Base-by-base conservation (phyloP, 2,113 vertebrate genomes). In the Labeo catla region DNA sequence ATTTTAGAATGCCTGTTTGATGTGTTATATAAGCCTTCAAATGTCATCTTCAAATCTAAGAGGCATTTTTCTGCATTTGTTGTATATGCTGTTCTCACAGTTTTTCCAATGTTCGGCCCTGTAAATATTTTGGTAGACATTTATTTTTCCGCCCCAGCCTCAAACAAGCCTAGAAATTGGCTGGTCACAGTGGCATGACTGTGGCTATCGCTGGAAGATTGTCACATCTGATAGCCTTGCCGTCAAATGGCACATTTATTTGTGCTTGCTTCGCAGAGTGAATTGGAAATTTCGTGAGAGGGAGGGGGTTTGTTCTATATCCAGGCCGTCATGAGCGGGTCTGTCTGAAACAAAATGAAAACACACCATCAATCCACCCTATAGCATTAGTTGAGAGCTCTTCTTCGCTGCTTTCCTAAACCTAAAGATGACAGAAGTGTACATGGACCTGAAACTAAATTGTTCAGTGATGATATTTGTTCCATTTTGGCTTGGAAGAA, bases 91-190 rank as follows among this genome's bases (percentile, higher is more conserved):
- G 3, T 45, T 61, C 78, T 68, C 10, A 65, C 23, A 68, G 6
- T n/a, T 34, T 47, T 66, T 61, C 70, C 81, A 84, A 23, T 63
- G 85, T 57, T 73, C 36, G 77, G 47, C 39, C 77, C 78, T 79
- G 82, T 83, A 88, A 86, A 85, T 86, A 82, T 73, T 86, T 86
- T 86, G 36, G 65, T 87, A 88, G 87, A 79, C 39, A 68, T 88
- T 85, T 84, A 78, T 87, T 87, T 87, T 76, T 76, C 73, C n/a
- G 34, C 73, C 86, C 39, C 52, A 68, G 28, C 57, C 80, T 84
- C 63, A 87, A 86, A 86, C 81, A 79, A 87, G 61, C 59, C 85
- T 39, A 82, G 80, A 85, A 84, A 83, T 81, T 89, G 76, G n/a
- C 86, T 39, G 73, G 85, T 74, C 80, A 81, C 57, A 89, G 59